Percentiles rank a stretch among this genome's conserved stretches.
phyloP scores from a whole-genome alignment of 1,140 invertebrate species.

The Leptonema lineaticorne region DNA sequence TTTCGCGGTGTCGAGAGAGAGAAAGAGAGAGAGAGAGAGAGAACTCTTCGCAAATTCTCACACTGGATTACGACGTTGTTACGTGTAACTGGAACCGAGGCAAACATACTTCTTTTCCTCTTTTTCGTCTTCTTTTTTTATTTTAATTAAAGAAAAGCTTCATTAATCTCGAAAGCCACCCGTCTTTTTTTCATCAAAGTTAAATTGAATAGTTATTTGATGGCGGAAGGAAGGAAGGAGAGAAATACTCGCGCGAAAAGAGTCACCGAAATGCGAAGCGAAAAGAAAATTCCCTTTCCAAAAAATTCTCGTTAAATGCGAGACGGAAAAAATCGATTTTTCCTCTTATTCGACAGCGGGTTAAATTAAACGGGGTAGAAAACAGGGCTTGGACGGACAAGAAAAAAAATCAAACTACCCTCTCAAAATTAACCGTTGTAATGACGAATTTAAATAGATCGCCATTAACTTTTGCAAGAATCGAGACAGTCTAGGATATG shows the following conservation, averaged over 20 bases:
- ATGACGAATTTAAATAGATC: constrained; percentile 12
- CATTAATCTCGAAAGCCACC: constrained; percentile 6
- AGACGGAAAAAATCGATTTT: not conserved
- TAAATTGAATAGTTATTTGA: constrained; percentile 20
- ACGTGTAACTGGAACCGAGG: constrained; percentile 8
- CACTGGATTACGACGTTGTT: too few relatives aligned
- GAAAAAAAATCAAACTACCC: too few relatives aligned
- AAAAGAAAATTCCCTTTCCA: not conserved
- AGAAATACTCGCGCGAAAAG: not conserved
- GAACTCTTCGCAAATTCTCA: too few relatives aligned
- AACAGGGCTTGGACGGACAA: too few relatives aligned
- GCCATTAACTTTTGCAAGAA: constrained; percentile 10
- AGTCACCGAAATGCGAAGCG: not conserved
- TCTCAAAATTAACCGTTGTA: too few relatives aligned
- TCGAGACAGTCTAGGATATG: not conserved
- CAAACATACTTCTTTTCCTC: constrained; percentile 15
- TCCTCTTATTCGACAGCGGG: not conserved
- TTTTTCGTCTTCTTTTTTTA: too few relatives aligned
- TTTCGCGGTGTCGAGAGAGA: constrained; percentile 5
- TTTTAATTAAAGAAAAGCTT: constrained; percentile 18
- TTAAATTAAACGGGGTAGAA: too few relatives aligned
- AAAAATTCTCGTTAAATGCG: not conserved
- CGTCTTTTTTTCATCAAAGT: constrained; percentile 14
- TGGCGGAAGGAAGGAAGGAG: not conserved
- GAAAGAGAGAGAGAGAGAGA: not conserved